phyloP scores from a whole-genome alignment of 2,797 vertebrate genomes.

The Coregonus suidteri region DNA sequence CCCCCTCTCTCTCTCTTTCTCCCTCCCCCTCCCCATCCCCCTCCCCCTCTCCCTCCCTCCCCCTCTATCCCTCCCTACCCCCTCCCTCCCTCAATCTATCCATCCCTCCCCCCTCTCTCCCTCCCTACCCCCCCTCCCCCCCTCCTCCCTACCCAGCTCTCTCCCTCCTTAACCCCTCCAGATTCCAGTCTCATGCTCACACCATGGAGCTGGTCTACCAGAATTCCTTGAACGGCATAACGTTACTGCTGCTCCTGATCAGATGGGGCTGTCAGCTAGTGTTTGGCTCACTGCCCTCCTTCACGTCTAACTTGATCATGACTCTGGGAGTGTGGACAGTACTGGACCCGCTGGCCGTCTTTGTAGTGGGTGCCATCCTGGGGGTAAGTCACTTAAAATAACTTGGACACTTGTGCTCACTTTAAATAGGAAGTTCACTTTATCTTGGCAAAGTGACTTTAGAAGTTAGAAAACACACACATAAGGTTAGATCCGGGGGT shows the following conservation, averaged over 20 bases:
- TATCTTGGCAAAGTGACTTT: conserved; percentile 84
- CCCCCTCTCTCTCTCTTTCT: no score
- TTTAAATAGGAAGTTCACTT: conserved; percentile 85
- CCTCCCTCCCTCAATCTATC: not conserved
- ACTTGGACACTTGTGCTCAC: conserved; percentile 81
- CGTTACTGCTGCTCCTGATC: conserved; percentile 89
- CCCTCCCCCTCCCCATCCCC: fast-evolving
- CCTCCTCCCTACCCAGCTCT: not conserved
- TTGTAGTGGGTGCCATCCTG: conserved; percentile 90
- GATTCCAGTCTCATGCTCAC: conserved; percentile 83
- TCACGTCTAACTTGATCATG: conserved; percentile 98
- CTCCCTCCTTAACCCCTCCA: conserved; percentile 50
- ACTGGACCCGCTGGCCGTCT: conserved; percentile 93
- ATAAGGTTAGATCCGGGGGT: conserved; percentile 61
- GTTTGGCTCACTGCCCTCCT: conserved; percentile 90
- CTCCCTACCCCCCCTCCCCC: not conserved
- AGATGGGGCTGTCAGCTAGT: conserved; percentile 94
- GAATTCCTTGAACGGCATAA: conserved; percentile 82
- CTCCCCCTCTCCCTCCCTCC: no score
- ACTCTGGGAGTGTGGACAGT: conserved; percentile 94
- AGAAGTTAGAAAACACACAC: conserved; percentile 52
- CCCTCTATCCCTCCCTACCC: not conserved
- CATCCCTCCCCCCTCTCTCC: no score
- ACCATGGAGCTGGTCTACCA: conserved; percentile 91
- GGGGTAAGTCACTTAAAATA: conserved; percentile 99